Evolutionary conservation across 1,140 invertebrate species (phyloP), one percentile per base, ranked within the genome.

Genomic region (Lepidostoma basale): DNA sequence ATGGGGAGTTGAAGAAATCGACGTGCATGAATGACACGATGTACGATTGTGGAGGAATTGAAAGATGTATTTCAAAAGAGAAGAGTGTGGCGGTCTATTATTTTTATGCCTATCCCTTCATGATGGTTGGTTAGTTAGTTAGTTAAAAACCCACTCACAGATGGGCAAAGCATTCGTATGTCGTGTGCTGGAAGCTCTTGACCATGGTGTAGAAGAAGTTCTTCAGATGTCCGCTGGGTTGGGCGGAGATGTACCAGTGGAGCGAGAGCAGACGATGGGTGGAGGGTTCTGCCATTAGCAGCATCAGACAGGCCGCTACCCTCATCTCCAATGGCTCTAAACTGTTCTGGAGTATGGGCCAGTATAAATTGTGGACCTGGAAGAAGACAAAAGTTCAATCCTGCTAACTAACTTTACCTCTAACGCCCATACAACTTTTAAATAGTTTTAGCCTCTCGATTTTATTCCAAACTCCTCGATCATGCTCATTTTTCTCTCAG

Each of bases 191-290:
- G 70, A 90, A 78, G 44, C 88, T 90, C 56, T 88, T 89, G 16
- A 92, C 78, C 4, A 88, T 90, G 0, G 89, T 88, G 67, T 89
- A 88, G 81, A 88, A 92, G 74, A 87, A 91, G 74, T 89, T 86
- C 65, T 88, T 88, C 45, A 92, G 77, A 73, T 90, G 89, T 16
- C 81, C 79, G 74, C 84, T 84, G 1, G 82, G 82, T 69, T 89
- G 88, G 3, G 78, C 81, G 73, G 85, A 82, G 74, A 92, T 89
- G 69, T 88, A 89, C 76, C 88, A 87, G 74, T 89, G 88, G 8
- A 92, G 77, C 44, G 87, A 88, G 40, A 90, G 83, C 30, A 91
- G 83, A 42, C 88, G 85, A 12, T 85, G 87, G 10, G 86, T 79
- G 0, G 86, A 83, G 16, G 88, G 87, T 67, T 86, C 85, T 0